Percentiles rank a stretch among this genome's conserved stretches.
Evolutionary conservation across 2,113 vertebrate genomes (phyloP).

Genomic region (Pyxicephalus adspersus): DNA sequence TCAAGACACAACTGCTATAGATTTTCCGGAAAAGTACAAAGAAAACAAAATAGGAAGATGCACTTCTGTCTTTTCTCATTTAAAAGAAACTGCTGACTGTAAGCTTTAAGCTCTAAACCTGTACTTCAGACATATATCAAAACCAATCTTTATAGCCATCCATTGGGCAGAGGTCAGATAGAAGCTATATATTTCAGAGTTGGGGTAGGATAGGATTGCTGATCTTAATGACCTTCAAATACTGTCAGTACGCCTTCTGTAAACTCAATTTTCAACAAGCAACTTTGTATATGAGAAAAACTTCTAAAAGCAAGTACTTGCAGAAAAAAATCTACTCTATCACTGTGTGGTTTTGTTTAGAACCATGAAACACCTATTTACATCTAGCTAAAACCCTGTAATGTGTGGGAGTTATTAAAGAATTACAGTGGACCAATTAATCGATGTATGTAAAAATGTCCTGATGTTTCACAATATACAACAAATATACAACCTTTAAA

Average conservation of each 20-base stretch:
- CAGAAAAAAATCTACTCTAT: too few species aligned
- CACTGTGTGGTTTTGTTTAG: too few species aligned
- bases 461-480: too few species aligned
- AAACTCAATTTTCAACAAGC: constrained; percentile 9
- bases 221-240: background rate
- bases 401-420: too few species aligned
- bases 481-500: too few species aligned
- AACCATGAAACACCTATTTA: too few species aligned
- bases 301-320: background rate
- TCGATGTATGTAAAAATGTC: too few species aligned
- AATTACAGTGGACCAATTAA: too few species aligned
- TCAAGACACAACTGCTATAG: background rate
- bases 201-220: background rate
- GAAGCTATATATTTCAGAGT: background rate
- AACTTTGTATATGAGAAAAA: background rate
- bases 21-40: background rate
- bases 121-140: constrained; percentile 5
- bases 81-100: constrained; percentile 21
- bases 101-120: background rate
- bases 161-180: constrained; percentile 8
- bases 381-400: too few species aligned
- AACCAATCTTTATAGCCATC: constrained; percentile 1
- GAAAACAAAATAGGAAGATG: background rate
- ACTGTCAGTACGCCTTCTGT: background rate
- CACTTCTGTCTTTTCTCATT: constrained; percentile 19